Evolutionary conservation across 1,140 invertebrate species (phyloP).

Genomic region (Camponotus floridanus): DNA sequence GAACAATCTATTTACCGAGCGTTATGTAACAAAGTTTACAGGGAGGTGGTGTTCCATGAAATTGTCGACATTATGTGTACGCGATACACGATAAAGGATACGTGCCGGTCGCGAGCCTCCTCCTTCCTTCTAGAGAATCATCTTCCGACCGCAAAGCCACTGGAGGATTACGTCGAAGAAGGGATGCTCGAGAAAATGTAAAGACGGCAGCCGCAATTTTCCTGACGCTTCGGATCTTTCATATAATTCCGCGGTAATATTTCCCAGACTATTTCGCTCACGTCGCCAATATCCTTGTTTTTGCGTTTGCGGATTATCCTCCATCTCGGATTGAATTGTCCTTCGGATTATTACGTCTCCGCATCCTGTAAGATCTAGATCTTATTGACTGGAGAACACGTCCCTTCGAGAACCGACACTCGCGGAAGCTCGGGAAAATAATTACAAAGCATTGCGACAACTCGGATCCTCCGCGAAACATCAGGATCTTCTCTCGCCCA

Average conservation of each 20-base stretch:
- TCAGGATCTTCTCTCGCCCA: neutral
- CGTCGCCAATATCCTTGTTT: conserved; percentile 14
- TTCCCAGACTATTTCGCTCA: conserved; percentile 24
- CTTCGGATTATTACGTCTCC: neutral
- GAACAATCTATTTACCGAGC: conserved; percentile 12
- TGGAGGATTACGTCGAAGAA: neutral
- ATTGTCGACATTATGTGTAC: conserved; percentile 22
- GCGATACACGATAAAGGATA: conserved; percentile 19
- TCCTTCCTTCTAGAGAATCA: neutral
- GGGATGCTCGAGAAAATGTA: conserved; percentile 1
- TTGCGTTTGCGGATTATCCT: neutral
- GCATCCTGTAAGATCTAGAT: neutral
- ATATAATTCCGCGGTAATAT: conserved; percentile 6
- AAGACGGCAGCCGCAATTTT: neutral
- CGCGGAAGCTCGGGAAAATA: neutral
- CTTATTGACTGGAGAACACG: neutral
- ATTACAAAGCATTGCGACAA: neutral
- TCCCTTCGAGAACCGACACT: neutral
- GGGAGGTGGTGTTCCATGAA: neutral
- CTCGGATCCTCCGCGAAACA: neutral
- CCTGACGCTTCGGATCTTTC: neutral
- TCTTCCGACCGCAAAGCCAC: neutral
- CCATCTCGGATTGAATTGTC: conserved; percentile 1
- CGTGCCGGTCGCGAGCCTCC: neutral
- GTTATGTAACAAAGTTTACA: conserved; percentile 29